phyloP scores from a whole-genome alignment of 1,140 invertebrate species.

The Heterodera carotae region DNA sequence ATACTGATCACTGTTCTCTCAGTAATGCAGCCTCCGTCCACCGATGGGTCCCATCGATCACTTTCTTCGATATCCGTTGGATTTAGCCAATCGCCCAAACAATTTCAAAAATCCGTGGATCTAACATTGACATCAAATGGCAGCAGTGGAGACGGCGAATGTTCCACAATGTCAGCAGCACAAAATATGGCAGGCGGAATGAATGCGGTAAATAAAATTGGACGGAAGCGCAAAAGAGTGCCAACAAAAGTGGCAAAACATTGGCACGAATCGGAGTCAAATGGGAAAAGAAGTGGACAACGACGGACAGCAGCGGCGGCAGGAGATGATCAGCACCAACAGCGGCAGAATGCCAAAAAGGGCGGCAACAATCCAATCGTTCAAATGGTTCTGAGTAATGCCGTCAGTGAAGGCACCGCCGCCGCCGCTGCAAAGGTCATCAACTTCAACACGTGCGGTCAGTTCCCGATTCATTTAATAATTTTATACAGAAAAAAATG shows the following conservation, averaged over 20 bases:
- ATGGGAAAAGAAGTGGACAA: background rate
- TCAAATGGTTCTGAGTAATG: slow-evolving; percentile 24
- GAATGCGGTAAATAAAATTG: background rate
- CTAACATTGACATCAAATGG: background rate
- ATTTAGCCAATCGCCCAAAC: background rate
- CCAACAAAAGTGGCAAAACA: background rate
- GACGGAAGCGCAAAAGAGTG: background rate
- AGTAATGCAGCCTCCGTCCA: background rate
- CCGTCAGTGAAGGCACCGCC: background rate
- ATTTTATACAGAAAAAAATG: background rate
- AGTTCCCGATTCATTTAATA: background rate
- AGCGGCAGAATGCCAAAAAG: background rate
- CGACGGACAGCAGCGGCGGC: too few species aligned
- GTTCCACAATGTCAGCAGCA: background rate
- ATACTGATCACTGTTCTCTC: background rate
- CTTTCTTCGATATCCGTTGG: background rate
- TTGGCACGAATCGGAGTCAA: too few species aligned
- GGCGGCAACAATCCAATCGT: slow-evolving; percentile 29
- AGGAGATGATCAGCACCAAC: too few species aligned
- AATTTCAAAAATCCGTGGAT: background rate
- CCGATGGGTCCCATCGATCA: background rate
- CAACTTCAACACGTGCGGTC: slow-evolving; percentile 16
- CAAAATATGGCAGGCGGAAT: background rate
- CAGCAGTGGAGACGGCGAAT: background rate
- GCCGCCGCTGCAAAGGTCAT: background rate